These are phyloP conservation scores for Nerophis lumbriciformis DNA, from an alignment of 2,113 vertebrate species.

Conservation along the genomic window DNA sequence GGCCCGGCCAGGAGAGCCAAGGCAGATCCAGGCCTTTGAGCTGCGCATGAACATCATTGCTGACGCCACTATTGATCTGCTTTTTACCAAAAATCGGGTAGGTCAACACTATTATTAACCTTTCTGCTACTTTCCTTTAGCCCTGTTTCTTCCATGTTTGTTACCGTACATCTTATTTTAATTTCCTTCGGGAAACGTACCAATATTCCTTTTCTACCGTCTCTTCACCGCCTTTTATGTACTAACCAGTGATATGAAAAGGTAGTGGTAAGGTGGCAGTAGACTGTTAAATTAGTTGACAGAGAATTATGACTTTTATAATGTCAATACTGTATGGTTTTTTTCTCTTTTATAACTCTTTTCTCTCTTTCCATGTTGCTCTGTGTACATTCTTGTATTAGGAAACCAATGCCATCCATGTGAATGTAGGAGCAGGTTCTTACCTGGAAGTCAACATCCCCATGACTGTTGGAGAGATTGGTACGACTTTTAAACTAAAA, in stretches of 20 bases:
- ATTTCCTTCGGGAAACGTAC: too few species aligned
- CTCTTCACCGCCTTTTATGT: too few species aligned
- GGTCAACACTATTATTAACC: conserved; percentile 8
- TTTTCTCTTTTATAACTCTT: neutral
- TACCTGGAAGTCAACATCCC: conserved; percentile 99
- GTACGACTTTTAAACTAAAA: conserved; percentile 55
- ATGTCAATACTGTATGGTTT: neutral
- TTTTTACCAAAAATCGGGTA: conserved; percentile 99
- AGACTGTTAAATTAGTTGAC: too few species aligned
- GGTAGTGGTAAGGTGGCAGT: too few species aligned
- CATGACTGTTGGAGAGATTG: conserved; percentile 89
- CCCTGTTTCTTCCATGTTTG: neutral
- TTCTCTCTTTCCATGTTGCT: neutral
- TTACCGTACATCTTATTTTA: too few species aligned
- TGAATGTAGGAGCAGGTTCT: conserved; percentile 97
- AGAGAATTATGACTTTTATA: neutral
- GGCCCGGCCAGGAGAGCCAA: conserved; percentile 82
- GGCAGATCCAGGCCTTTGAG: conserved; percentile 96
- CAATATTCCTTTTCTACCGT: too few species aligned
- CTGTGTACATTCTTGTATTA: conserved; percentile 52
- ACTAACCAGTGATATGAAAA: too few species aligned
- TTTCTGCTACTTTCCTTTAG: neutral
- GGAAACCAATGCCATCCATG: conserved; percentile 99
- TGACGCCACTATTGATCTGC: conserved; percentile 95
- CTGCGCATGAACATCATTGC: conserved; percentile 99